Percentiles rank a stretch among this genome's conserved stretches.
Conservation (phyloP, 1,140 invertebrate species). For the silkworm (Bombyx mori) region ASM3026992v2 NC_085116.1:10074501-10075000, state of each 20-base stretch:
- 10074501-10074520: not conserved
- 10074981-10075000: too few relatives aligned
- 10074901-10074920: conserved; percentile 54
- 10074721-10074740: conserved; percentile 65
- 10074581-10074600: conserved; percentile 69
- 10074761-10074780: conserved; percentile 1
- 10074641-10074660: conserved; percentile 80
- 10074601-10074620: conserved; percentile 90
- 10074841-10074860: conserved; percentile 40
- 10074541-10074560: conserved; percentile 85
- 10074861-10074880: conserved; percentile 29
- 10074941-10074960: conserved; percentile 17
- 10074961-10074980: conserved; percentile 3
- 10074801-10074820: conserved; percentile 49
- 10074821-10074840: conserved; percentile 62
- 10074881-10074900: conserved; percentile 21
- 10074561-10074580: conserved; percentile 74
- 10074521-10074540: conserved; percentile 74
- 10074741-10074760: not conserved
- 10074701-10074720: conserved; percentile 88
- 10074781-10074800: conserved; percentile 38
- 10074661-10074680: conserved; percentile 69
- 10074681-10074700: conserved; percentile 64
- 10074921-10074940: conserved; percentile 38
- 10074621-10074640: conserved; percentile 76